Percentiles rank a stretch among this genome's conserved stretches.
These are phyloP conservation scores for Byasa hedistus DNA, from an alignment of 2,888 invertebrate genomes.

Conservation along the genomic window DNA sequence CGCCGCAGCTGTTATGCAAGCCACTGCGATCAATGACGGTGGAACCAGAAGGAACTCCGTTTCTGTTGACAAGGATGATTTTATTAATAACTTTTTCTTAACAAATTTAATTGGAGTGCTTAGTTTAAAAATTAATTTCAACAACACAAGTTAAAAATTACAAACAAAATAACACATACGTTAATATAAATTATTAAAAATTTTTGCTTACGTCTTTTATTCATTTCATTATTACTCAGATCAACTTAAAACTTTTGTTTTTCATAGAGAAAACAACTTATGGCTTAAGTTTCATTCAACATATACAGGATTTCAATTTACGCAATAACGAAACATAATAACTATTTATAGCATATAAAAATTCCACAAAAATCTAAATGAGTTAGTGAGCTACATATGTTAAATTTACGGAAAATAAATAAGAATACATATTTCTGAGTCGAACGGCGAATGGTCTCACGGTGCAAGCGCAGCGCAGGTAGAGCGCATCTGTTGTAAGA, in stretches of 20 bases:
- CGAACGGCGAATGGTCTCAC: slow-evolving; percentile 36
- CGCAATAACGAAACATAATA: neutral
- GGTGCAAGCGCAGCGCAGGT: slow-evolving; percentile 51
- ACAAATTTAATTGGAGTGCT: neutral
- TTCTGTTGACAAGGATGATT: slow-evolving; percentile 77
- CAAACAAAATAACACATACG: too few species aligned
- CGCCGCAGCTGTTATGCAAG: slow-evolving; percentile 84
- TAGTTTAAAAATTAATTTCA: too few species aligned
- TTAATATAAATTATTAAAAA: too few species aligned
- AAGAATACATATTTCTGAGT: slow-evolving; percentile 30
- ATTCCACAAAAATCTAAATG: neutral
- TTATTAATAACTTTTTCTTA: neutral
- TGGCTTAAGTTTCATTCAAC: neutral
- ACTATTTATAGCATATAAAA: neutral
- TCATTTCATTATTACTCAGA: too few species aligned
- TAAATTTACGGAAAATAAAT: neutral
- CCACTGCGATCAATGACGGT: slow-evolving; percentile 85
- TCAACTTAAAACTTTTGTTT: neutral
- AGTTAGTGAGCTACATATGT: neutral
- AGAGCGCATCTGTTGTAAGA: slow-evolving; percentile 73
- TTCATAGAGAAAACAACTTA: neutral
- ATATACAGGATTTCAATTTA: too few species aligned
- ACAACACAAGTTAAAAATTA: too few species aligned
- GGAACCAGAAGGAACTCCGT: slow-evolving; percentile 85
- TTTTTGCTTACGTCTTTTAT: too few species aligned